phyloP scores from a whole-genome alignment of 2,113 vertebrate genomes.

The Micronycteris hirsuta region DNA sequence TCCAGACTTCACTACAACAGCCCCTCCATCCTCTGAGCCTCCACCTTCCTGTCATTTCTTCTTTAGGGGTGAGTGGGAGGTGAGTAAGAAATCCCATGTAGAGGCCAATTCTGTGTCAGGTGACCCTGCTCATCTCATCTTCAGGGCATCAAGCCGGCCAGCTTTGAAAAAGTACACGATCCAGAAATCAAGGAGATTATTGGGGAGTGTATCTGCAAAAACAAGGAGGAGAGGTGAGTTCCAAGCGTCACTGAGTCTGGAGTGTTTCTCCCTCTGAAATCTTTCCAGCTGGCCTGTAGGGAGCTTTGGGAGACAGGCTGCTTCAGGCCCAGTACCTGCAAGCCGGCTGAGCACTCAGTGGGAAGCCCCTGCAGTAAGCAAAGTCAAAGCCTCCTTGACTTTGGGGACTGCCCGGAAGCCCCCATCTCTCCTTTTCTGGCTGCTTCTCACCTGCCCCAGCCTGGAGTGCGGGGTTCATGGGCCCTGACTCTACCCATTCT shows the following conservation, averaged over 20 bases:
- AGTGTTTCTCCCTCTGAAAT: not conserved
- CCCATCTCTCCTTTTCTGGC: not conserved
- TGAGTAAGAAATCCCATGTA: not conserved
- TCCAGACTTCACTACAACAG: not conserved
- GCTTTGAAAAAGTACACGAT: conserved; percentile 94
- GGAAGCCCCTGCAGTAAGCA: not conserved
- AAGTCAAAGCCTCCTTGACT: too few species aligned
- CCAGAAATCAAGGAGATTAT: conserved; percentile 99
- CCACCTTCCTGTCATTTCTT: not conserved
- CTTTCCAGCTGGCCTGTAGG: not conserved
- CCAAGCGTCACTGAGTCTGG: fast-evolving
- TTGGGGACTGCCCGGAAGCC: not conserved
- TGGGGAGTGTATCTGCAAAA: conserved; percentile 97
- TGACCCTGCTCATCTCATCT: conserved; percentile 7
- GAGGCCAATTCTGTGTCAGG: too few species aligned
- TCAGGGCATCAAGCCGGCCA: conserved; percentile 98
- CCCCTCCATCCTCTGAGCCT: too few species aligned
- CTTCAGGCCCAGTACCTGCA: not conserved
- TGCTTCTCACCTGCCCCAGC: not conserved
- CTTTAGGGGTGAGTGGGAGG: not conserved
- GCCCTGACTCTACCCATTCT: not conserved
- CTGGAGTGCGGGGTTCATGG: not conserved
- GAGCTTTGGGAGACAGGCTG: not conserved
- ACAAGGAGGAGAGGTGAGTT: conserved; percentile 95
- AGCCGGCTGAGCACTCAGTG: not conserved